phyloP scores from a whole-genome alignment of 1,140 invertebrate genomes.

The Trypoxylus dichotomus region DNA sequence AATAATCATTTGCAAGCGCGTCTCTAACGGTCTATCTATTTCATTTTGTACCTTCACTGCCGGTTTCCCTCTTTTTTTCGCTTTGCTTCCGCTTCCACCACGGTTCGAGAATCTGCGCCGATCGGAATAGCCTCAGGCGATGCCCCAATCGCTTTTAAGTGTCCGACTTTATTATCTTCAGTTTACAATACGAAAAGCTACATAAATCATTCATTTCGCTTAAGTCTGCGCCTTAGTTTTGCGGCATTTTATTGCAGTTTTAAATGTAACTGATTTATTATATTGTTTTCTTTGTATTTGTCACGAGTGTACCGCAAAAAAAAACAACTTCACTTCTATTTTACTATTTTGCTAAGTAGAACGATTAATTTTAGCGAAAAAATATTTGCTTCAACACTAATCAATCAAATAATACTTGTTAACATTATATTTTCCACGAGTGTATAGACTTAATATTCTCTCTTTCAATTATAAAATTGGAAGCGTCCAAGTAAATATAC shows the following conservation, averaged over 20 bases:
- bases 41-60: not conserved
- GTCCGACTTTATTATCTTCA: conserved; percentile 25
- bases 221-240: conserved; percentile 11
- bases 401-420: too few species aligned
- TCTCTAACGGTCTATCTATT: not conserved
- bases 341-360: too few species aligned
- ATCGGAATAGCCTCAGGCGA: not conserved
- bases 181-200: conserved; percentile 13
- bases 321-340: too few species aligned
- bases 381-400: too few species aligned
- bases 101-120: not conserved
- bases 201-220: conserved; percentile 20
- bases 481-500: too few species aligned
- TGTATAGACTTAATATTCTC: too few species aligned
- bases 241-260: not conserved
- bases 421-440: too few species aligned
- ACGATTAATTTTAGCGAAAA: too few species aligned
- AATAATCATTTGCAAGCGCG: not conserved
- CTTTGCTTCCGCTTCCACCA: not conserved
- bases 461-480: too few species aligned
- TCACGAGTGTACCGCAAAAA: too few species aligned
- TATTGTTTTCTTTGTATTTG: too few species aligned
- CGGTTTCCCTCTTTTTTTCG: not conserved
- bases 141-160: conserved; percentile 21
- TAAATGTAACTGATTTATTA: too few species aligned